Conservation (phyloP, 1,140 invertebrate species). For the Leguminivora glycinivorella region DNA sequence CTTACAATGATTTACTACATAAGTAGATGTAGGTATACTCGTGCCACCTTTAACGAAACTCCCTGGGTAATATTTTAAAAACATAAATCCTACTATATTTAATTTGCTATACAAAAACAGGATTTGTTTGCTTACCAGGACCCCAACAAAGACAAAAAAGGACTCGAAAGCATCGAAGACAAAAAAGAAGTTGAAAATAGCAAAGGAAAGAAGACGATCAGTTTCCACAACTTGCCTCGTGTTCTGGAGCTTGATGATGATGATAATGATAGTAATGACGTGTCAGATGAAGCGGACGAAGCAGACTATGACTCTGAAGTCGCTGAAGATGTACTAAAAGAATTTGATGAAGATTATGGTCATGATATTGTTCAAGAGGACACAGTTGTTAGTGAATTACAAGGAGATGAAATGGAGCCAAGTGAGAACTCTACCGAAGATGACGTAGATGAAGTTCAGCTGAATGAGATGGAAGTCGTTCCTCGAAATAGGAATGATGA, state of each 20-base stretch:
- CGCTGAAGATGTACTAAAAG: conserved; percentile 1
- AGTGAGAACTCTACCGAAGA: not conserved
- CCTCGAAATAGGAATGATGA: not conserved
- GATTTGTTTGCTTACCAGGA: not conserved
- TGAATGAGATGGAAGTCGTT: not conserved
- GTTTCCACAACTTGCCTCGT: not conserved
- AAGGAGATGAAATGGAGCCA: not conserved
- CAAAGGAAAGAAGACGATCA: conserved; percentile 14
- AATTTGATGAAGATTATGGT: not conserved
- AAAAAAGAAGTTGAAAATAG: conserved; percentile 8
- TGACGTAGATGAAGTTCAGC: not conserved
- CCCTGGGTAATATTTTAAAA: no score
- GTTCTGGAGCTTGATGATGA: conserved; percentile 23
- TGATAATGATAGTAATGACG: no score
- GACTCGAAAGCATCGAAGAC: not conserved
- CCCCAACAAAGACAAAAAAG: not conserved
- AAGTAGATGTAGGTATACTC: no score
- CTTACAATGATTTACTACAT: no score
- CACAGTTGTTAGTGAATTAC: not conserved
- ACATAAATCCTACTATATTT: no score
- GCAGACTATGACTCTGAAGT: conserved; percentile 29
- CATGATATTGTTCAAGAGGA: not conserved
- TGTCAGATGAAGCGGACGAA: not conserved
- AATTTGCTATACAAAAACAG: not conserved
- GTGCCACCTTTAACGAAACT: no score